These are phyloP conservation scores for Acromyrmex charruanus DNA, from an alignment of 1,140 invertebrate genomes.

Conservation along the genomic window DNA sequence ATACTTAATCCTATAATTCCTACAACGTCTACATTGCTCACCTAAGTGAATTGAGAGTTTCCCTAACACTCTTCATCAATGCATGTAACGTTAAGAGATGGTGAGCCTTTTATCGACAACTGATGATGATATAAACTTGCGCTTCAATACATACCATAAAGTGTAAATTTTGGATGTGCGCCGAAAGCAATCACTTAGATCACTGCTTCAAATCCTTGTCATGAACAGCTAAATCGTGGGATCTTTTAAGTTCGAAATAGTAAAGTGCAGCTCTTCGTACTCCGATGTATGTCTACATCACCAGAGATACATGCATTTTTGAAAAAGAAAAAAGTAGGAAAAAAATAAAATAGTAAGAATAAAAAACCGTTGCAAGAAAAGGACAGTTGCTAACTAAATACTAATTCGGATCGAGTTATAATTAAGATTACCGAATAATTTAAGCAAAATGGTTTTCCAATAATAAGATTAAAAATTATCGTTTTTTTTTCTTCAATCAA, in stretches of 20 bases:
- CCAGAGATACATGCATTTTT: constrained; percentile 15
- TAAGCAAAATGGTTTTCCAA: background rate
- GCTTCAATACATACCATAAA: background rate
- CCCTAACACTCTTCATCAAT: constrained; percentile 4
- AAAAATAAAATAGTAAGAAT: background rate
- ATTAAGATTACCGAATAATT: background rate
- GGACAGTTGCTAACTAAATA: background rate
- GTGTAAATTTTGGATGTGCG: constrained; percentile 55
- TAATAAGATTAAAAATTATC: background rate
- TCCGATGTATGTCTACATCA: background rate
- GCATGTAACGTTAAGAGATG: background rate
- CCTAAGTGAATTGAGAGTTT: background rate
- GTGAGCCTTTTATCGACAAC: background rate
- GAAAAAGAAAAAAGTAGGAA: background rate
- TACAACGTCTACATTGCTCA: background rate
- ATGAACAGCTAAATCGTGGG: constrained; percentile 59
- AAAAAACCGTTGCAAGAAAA: background rate
- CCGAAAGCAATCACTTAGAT: constrained; percentile 68
- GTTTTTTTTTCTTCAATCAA: background rate
- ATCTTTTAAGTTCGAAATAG: constrained; percentile 40
- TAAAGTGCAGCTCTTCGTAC: constrained; percentile 24
- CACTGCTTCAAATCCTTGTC: constrained; percentile 60
- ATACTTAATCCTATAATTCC: constrained; percentile 12
- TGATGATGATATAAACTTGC: constrained; percentile 25
- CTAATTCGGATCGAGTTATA: background rate